Conservation (phyloP, 2,113 vertebrate species). For the Varanus salvator region DNA sequence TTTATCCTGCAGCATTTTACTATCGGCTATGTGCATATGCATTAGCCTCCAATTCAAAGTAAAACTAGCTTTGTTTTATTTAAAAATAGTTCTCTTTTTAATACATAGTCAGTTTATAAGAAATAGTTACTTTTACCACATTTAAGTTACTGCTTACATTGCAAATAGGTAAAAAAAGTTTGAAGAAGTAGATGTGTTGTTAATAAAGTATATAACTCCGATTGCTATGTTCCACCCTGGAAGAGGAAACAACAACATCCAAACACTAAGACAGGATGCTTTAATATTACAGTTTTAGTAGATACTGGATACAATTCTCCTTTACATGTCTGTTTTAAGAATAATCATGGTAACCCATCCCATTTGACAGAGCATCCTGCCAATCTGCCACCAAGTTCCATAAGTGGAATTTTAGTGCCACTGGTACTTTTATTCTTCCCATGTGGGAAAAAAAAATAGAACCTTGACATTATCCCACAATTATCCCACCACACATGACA, state of each 20-base stretch:
- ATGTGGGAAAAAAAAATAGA: background rate
- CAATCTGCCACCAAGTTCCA: background rate
- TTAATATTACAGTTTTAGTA: background rate
- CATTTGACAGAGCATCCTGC: background rate
- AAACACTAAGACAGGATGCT: background rate
- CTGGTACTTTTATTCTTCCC: background rate
- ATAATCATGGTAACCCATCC: background rate
- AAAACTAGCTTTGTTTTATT: background rate
- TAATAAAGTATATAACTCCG: slow-evolving; percentile 14
- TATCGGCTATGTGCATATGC: background rate
- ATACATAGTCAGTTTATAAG: slow-evolving; percentile 31
- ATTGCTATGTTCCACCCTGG: background rate
- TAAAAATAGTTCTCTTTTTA: background rate
- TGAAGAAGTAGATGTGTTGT: slow-evolving; percentile 50
- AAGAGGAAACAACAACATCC: background rate
- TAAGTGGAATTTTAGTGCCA: background rate
- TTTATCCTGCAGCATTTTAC: background rate
- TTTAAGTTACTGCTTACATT: slow-evolving; percentile 31
- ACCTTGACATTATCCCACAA: background rate
- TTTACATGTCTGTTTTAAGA: background rate
- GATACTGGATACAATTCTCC: background rate
- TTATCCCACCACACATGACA: background rate
- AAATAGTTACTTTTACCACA: slow-evolving; percentile 38
- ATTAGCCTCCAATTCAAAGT: background rate
- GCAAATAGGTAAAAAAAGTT: slow-evolving; percentile 22